These are phyloP conservation scores for Teleiodes luculella DNA, from an alignment of 2,888 invertebrate genomes.

Conservation along the genomic window DNA sequence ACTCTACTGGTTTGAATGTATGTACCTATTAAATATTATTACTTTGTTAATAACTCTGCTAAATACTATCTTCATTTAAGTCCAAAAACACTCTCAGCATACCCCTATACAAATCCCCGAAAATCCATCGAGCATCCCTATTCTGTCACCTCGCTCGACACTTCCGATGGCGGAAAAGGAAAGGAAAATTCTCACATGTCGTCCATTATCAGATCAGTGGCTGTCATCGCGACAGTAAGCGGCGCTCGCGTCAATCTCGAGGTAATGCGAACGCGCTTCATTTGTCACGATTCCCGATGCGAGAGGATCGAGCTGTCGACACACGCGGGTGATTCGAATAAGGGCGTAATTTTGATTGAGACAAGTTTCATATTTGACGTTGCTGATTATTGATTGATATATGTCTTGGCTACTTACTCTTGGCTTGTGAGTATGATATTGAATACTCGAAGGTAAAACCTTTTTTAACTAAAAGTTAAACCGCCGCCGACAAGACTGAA, in stretches of 20 bases:
- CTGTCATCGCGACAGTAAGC: constrained; percentile 33
- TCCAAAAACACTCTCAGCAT: too few species aligned
- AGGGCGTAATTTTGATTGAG: constrained; percentile 1
- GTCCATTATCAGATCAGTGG: constrained; percentile 35
- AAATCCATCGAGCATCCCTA: constrained; percentile 9
- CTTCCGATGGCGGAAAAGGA: constrained; percentile 15
- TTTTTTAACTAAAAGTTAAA: too few species aligned
- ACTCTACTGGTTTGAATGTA: too few species aligned
- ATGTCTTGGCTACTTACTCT: neutral
- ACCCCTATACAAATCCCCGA: neutral
- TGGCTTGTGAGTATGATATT: too few species aligned
- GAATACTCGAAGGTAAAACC: too few species aligned
- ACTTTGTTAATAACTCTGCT: too few species aligned
- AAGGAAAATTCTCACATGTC: constrained; percentile 20
- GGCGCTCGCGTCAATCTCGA: constrained; percentile 38
- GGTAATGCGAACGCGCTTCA: constrained; percentile 34
- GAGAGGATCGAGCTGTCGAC: constrained; percentile 1
- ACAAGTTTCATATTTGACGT: neutral
- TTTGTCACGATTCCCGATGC: constrained; percentile 39
- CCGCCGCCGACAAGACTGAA: too few species aligned
- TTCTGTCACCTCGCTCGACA: constrained; percentile 14
- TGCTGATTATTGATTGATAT: neutral
- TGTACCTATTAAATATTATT: too few species aligned
- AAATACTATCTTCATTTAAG: too few species aligned
- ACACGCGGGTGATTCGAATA: constrained; percentile 4